phyloP scores from a whole-genome alignment of 2,797 vertebrate species.

The Channa striata region DNA sequence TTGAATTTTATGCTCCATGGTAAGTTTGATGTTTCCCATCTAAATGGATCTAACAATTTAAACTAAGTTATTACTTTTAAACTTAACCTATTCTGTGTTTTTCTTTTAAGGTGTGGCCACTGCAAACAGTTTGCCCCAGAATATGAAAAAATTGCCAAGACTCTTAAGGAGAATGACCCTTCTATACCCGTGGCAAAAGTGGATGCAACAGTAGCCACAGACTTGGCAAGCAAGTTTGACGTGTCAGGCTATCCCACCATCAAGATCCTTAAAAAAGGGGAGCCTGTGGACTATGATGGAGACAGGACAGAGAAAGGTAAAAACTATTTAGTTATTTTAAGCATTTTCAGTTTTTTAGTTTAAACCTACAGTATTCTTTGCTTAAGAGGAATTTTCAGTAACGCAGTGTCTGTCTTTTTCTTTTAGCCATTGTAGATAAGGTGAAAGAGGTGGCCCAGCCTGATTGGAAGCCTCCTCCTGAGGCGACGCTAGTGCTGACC shows the following conservation, averaged over 20 bases:
- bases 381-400: not conserved
- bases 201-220: constrained; percentile 89
- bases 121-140: constrained; percentile 96
- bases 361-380: too few species aligned
- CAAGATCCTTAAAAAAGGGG: constrained; percentile 95
- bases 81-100: not conserved
- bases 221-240: constrained; percentile 88
- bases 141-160: constrained; percentile 94
- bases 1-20: constrained; percentile 99
- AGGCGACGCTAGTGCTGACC: constrained; percentile 92
- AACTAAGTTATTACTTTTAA: not conserved
- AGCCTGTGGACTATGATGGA: constrained; percentile 93
- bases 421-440: constrained; percentile 91
- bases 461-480: constrained; percentile 93
- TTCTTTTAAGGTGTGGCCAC: constrained; percentile 91
- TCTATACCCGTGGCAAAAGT: constrained; percentile 95
- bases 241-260: constrained; percentile 97
- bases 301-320: constrained; percentile 90
- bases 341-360: too few species aligned
- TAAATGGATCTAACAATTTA: not conserved
- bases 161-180: constrained; percentile 91
- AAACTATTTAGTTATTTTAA: not conserved
- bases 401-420: not conserved
- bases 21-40: constrained; percentile 67
- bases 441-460: constrained; percentile 93